phyloP scores from a whole-genome alignment of 1,140 invertebrate genomes.

The Pogonomyrmex californicus region DNA sequence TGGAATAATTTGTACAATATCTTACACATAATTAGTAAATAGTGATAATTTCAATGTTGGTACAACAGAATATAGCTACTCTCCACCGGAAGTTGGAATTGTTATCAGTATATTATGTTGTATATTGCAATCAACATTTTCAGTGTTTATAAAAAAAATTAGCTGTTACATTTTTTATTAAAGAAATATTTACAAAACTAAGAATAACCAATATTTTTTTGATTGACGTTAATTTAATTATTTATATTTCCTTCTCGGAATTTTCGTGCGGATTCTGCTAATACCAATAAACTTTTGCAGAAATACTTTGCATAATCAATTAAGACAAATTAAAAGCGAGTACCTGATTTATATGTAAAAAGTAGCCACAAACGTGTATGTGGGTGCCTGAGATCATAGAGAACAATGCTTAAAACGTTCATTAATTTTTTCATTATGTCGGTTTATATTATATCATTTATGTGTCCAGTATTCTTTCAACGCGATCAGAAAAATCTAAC shows the following conservation, averaged over 20 bases:
- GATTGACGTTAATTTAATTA: conserved; percentile 80
- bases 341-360: conserved; percentile 84
- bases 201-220: conserved; percentile 79
- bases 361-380: conserved; percentile 75
- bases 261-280: conserved; percentile 64
- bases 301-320: conserved; percentile 71
- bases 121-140: conserved; percentile 84
- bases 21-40: conserved; percentile 77
- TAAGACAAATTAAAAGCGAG: conserved; percentile 79
- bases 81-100: conserved; percentile 81
- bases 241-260: conserved; percentile 76
- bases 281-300: conserved; percentile 32
- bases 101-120: conserved; percentile 84
- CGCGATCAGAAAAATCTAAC: not conserved
- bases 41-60: conserved; percentile 83
- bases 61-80: conserved; percentile 83
- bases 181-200: conserved; percentile 82
- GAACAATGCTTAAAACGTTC: conserved; percentile 64
- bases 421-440: conserved; percentile 51
- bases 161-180: conserved; percentile 83
- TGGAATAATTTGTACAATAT: conserved; percentile 84
- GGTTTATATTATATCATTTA: conserved; percentile 48
- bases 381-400: conserved; percentile 79
- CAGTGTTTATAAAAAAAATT: conserved; percentile 82
- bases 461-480: conserved; percentile 36